Percentiles rank a stretch among this genome's conserved stretches.
phyloP scores from a whole-genome alignment of 2,888 invertebrate genomes.

The Rotaria macrura region DNA sequence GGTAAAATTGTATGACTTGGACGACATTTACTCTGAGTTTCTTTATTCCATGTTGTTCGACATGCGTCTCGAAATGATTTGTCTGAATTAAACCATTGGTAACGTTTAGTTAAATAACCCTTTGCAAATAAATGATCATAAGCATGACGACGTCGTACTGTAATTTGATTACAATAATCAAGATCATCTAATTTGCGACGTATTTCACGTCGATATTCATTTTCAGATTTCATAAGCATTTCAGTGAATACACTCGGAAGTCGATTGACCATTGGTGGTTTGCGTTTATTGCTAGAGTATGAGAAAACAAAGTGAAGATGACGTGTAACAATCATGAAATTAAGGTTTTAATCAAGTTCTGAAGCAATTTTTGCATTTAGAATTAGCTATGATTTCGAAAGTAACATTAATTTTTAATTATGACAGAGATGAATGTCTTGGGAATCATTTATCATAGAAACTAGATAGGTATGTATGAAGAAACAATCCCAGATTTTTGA shows the following conservation, averaged over 20 bases:
- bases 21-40: not conserved
- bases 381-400: too few species aligned
- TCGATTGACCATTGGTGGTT: not conserved
- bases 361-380: too few species aligned
- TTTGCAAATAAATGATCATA: not conserved
- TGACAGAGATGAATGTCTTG: too few species aligned
- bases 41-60: not conserved
- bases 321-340: too few species aligned
- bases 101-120: not conserved
- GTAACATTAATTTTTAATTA: too few species aligned
- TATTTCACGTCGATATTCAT: not conserved
- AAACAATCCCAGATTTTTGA: too few species aligned
- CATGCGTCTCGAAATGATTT: constrained; percentile 6
- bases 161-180: not conserved
- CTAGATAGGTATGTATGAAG: too few species aligned
- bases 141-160: not conserved
- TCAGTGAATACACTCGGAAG: not conserved
- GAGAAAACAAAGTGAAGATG: not conserved
- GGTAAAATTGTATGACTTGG: not conserved
- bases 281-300: not conserved
- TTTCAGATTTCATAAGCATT: not conserved
- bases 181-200: not conserved
- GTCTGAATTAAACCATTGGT: not conserved
- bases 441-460: too few species aligned
- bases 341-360: too few species aligned